Percentiles rank a stretch among this genome's conserved stretches.
Conservation (phyloP, 2,797 vertebrate species). For the Moxostoma hubbsi region DNA sequence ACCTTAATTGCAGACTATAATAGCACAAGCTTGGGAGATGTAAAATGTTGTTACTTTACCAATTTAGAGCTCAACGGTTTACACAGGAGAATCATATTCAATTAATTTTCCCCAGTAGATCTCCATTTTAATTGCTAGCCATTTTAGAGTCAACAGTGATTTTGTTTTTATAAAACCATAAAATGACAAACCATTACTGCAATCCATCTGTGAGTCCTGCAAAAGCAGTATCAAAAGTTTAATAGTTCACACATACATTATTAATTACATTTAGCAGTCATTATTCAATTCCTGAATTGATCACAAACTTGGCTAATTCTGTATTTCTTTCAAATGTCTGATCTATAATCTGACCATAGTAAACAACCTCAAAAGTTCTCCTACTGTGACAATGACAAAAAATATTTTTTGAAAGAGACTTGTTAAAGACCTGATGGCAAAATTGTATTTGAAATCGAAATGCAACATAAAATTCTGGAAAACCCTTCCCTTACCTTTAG, state of each 20-base stretch:
- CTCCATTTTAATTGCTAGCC: not conserved
- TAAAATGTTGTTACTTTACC: not conserved
- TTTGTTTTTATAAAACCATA: conserved; percentile 8
- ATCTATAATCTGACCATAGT: not conserved
- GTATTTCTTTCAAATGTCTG: not conserved
- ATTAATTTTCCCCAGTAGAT: not conserved
- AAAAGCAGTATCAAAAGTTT: not conserved
- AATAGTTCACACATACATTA: not conserved
- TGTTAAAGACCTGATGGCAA: no score
- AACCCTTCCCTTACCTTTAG: no score
- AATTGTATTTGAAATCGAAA: no score
- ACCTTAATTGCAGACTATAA: not conserved
- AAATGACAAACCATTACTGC: not conserved
- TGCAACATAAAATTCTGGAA: no score
- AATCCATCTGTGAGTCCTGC: not conserved
- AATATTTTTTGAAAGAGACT: no score
- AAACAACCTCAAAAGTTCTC: conserved; percentile 16
- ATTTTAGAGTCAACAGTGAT: not conserved
- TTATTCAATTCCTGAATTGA: not conserved
- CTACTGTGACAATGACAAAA: no score
- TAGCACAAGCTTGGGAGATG: not conserved
- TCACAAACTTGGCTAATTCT: not conserved
- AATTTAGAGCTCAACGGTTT: not conserved
- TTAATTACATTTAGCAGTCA: not conserved
- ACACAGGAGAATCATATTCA: not conserved